Conservation (phyloP, 2,113 vertebrate species). For the Psittacus erithacus region DNA sequence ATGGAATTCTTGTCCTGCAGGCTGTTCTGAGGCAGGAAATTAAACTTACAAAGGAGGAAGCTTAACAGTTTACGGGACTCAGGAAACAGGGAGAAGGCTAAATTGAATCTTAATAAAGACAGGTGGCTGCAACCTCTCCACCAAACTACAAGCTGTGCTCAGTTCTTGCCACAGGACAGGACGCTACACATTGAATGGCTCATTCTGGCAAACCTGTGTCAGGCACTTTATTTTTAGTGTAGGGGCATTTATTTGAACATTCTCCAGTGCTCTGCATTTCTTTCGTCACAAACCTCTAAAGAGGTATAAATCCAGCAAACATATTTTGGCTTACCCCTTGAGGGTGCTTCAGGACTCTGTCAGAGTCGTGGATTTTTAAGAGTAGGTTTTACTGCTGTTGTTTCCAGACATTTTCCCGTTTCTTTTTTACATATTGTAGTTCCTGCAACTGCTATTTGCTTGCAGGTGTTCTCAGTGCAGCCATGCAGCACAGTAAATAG, state of each 20-base stretch:
- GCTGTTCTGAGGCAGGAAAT: neutral
- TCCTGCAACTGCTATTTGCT: neutral
- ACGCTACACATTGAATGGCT: neutral
- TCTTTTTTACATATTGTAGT: neutral
- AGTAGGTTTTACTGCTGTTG: neutral
- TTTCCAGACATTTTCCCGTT: neutral
- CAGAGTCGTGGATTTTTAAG: neutral
- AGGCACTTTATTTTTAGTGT: neutral
- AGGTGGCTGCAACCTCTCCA: neutral
- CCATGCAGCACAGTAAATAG: neutral
- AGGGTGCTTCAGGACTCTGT: neutral
- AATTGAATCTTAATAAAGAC: neutral
- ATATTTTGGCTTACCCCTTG: neutral
- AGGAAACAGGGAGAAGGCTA: neutral
- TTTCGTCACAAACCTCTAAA: neutral
- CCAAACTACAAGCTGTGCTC: neutral
- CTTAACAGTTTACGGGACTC: neutral
- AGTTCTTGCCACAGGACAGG: neutral
- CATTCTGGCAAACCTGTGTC: accelerated
- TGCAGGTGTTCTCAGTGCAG: neutral
- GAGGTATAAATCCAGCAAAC: neutral
- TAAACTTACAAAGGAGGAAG: neutral
- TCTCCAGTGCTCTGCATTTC: neutral
- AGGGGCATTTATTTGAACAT: neutral
- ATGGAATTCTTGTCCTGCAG: neutral